Evolutionary conservation across 2,888 invertebrate species (phyloP), one percentile per base, ranked within the genome.

Genomic region (Drosophila bunnanda): DNA sequence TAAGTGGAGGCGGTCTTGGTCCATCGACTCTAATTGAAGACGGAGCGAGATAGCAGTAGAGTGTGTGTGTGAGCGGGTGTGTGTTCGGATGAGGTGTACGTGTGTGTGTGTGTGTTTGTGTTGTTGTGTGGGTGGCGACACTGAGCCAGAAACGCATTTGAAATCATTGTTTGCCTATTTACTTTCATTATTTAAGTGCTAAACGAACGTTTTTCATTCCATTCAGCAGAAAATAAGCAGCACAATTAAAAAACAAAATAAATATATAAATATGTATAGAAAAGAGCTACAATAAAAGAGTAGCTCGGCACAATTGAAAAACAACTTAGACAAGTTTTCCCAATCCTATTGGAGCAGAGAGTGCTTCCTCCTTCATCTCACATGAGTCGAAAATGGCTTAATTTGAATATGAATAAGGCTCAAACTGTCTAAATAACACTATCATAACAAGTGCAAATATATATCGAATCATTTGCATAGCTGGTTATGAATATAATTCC

Each of bases 161-260:
- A 52, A 61, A 66, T 66, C 52, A 32, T 30, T 64, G 64, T 66
- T 66, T 66, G 44, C 32, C 38, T 66, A 64, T 38, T 60, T 43
- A 41, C 71, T 60, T 57, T 76, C 58, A 77, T 66, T 77, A 75
- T 74, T 60, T 57, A 67, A 58, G 75, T 75, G 78, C 67, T 77
- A 80, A 80, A 72, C 55, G 71, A 80, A 75, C 56, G 58, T 54
- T 69, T 61, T 61, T 61, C 61, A 60, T 52, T 25, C 53, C 60
- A 69, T 70, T 69, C 60, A 60, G 17, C 34, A 43, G 54, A 70
- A 70, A 30, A 50, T 39, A 48, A 15, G 54, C 38, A 66, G 43
- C 34, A 61, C 61, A 61, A 65, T 65, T 64, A 61, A 61, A 34
- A 13, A 10, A 22, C 25, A 36, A 36, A 34, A 34, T 7, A 34